Evolutionary conservation across 2,797 vertebrate genomes (phyloP).

Genomic region (Molossus alvarezi): DNA sequence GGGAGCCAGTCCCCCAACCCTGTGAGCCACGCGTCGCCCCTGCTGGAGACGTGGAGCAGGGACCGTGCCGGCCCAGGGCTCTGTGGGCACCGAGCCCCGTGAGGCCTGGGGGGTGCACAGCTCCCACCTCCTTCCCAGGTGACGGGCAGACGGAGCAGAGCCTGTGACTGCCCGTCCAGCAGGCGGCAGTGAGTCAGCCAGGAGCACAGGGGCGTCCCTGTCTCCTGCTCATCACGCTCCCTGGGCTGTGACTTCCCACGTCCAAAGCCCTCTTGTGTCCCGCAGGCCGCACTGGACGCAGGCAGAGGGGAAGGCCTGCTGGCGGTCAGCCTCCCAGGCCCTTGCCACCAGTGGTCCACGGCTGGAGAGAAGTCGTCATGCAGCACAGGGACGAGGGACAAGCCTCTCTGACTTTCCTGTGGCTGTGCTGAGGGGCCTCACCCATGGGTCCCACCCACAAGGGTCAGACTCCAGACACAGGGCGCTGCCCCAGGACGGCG

Average conservation of each 20-base stretch:
- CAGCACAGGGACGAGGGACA: neutral
- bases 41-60: fast-evolving
- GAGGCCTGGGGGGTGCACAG: too few species aligned
- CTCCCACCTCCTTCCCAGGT: neutral
- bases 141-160: neutral
- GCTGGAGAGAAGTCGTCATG: neutral
- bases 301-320: neutral
- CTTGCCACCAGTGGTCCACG: too few species aligned
- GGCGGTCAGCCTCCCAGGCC: fast-evolving
- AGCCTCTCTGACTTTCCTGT: neutral
- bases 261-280: fast-evolving
- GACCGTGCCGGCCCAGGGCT: fast-evolving
- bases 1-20: neutral
- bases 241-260: neutral
- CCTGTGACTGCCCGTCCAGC: neutral
- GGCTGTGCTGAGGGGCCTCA: neutral
- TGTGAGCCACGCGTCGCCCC: neutral
- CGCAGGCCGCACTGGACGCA: neutral
- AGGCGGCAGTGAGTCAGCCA: fast-evolving
- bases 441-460: too few species aligned
- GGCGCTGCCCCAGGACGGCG: too few species aligned
- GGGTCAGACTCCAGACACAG: neutral
- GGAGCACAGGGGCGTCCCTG: neutral
- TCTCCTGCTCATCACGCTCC: neutral
- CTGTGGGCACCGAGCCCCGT: fast-evolving